Conservation (phyloP, 2,888 invertebrate genomes). For the Geotrupes spiniger region DNA sequence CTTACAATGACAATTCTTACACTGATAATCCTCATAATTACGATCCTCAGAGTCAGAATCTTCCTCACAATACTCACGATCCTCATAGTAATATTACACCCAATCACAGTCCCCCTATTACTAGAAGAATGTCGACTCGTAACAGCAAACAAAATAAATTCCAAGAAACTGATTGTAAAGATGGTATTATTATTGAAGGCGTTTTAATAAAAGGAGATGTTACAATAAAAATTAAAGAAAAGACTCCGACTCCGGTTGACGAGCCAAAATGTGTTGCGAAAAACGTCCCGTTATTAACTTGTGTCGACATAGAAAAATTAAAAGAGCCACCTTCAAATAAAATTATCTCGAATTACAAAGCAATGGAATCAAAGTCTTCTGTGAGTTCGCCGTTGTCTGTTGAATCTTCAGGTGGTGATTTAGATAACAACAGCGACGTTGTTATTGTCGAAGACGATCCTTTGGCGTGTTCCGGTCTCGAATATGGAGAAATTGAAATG, state of each 20-base stretch:
- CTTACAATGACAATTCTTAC: no score
- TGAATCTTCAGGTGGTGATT: slow-evolving; percentile 17
- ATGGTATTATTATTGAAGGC: background rate
- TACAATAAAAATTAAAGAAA: slow-evolving; percentile 10
- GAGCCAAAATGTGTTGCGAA: slow-evolving; percentile 25
- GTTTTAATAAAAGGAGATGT: slow-evolving; percentile 3
- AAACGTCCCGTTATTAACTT: slow-evolving; percentile 28
- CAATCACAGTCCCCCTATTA: no score
- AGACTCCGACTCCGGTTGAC: slow-evolving; percentile 16
- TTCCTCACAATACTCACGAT: no score
- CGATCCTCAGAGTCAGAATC: no score
- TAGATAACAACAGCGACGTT: slow-evolving; percentile 24
- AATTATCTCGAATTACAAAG: background rate
- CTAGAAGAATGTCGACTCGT: background rate
- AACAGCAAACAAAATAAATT: background rate
- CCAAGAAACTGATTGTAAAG: slow-evolving; percentile 4
- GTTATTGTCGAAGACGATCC: slow-evolving; percentile 43
- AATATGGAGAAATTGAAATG: slow-evolving; percentile 19
- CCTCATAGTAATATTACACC: no score
- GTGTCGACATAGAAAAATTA: slow-evolving; percentile 29
- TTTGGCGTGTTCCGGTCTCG: slow-evolving; percentile 41
- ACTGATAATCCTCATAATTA: no score
- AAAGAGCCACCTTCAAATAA: slow-evolving; percentile 18
- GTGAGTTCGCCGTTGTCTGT: slow-evolving; percentile 17
- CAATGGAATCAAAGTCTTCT: background rate